Evolutionary conservation across 2,113 vertebrate genomes (phyloP).

Genomic region (Heterocephalus glaber): DNA sequence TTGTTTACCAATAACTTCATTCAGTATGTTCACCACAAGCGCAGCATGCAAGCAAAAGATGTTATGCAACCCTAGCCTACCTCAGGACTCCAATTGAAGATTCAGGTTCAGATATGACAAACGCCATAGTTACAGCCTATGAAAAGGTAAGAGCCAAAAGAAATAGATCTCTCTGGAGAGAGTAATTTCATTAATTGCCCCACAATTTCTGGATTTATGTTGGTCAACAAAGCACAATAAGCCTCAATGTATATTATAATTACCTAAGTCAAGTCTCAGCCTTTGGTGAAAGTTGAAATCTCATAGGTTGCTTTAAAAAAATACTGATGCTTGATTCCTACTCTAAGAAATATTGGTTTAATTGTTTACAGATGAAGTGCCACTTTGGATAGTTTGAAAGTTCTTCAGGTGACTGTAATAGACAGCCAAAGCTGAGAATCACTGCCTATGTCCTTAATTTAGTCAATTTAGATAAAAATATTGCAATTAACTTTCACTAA

Average conservation of each 20-base stretch:
- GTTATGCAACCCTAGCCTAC: background rate
- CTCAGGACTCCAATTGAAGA: background rate
- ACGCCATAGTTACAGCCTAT: background rate
- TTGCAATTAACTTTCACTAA: background rate
- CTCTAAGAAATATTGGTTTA: constrained; percentile 38
- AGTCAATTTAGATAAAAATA: background rate
- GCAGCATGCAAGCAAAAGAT: background rate
- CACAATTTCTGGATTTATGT: constrained; percentile 20
- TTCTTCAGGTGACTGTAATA: background rate
- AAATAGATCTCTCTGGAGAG: background rate
- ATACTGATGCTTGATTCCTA: background rate
- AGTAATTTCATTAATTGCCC: background rate
- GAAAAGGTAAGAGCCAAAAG: background rate
- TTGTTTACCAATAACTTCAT: constrained; percentile 41
- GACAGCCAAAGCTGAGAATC: background rate
- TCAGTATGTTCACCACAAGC: background rate
- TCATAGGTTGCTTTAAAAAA: background rate
- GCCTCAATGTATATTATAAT: background rate
- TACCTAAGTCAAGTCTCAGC: background rate
- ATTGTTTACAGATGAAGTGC: background rate
- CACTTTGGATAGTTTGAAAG: background rate
- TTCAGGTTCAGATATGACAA: background rate
- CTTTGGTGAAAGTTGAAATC: background rate
- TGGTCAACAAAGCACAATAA: constrained; percentile 27
- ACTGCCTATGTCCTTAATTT: background rate